Evolutionary conservation across 2,797 vertebrate genomes (phyloP).

Genomic region (Pseudopleuronectes americanus): DNA sequence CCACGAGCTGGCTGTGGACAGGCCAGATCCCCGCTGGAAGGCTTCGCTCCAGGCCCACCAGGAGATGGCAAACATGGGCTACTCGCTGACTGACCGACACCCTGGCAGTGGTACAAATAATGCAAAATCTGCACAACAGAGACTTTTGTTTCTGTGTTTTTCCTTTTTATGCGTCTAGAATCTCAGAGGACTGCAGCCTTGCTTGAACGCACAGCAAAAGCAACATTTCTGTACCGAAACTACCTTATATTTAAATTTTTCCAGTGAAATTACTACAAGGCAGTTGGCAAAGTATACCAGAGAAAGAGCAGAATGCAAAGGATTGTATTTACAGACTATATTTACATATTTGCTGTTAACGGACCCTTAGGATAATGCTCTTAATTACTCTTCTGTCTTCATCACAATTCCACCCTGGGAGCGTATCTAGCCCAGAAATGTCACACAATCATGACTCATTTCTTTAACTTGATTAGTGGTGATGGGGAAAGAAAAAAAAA

Average conservation of each 20-base stretch:
- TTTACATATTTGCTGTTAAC: slow-evolving; percentile 80
- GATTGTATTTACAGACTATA: slow-evolving; percentile 79
- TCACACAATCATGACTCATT: slow-evolving; percentile 80
- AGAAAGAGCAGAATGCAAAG: slow-evolving; percentile 39
- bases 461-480: slow-evolving; percentile 79
- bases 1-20: slow-evolving; percentile 95
- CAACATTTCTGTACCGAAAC: slow-evolving; percentile 19
- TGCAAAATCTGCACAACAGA: slow-evolving; percentile 25
- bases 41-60: slow-evolving; percentile 94
- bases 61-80: slow-evolving; percentile 93
- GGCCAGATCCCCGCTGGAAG: slow-evolving; percentile 97
- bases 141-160: slow-evolving; percentile 9
- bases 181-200: slow-evolving; percentile 1
- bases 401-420: slow-evolving; percentile 78
- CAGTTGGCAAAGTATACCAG: slow-evolving; percentile 29
- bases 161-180: not conserved
- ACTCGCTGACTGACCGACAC: slow-evolving; percentile 93
- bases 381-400: slow-evolving; percentile 80
- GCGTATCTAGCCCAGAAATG: slow-evolving; percentile 84
- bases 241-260: slow-evolving; percentile 1
- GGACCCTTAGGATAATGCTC: slow-evolving; percentile 76
- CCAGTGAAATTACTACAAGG: slow-evolving; percentile 32
- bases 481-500: slow-evolving; percentile 61
- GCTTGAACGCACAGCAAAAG: slow-evolving; percentile 2
- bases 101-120: slow-evolving; percentile 89